Evolutionary conservation across 2,113 vertebrate species (phyloP).

Genomic region (Chaenogobius annularis): DNA sequence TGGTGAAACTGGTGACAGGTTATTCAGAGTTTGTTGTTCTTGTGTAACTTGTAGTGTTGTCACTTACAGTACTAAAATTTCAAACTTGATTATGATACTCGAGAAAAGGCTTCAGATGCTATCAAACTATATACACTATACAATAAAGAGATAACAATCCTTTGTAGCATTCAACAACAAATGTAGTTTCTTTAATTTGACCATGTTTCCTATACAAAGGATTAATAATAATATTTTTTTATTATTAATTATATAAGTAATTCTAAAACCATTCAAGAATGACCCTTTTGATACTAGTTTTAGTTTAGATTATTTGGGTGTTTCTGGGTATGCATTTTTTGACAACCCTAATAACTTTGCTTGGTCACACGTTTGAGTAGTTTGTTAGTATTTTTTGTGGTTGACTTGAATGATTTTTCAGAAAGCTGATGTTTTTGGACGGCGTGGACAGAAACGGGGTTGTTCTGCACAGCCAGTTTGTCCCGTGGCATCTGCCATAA

Average conservation of each 20-base stretch:
- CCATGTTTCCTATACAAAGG: too few species aligned
- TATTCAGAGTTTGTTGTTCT: too few species aligned
- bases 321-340: not conserved
- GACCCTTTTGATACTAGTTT: not conserved
- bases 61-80: not conserved
- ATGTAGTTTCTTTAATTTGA: too few species aligned
- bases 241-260: too few species aligned
- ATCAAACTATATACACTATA: too few species aligned
- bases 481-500: slow-evolving; percentile 3
- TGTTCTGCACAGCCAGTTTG: not conserved
- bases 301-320: too few species aligned
- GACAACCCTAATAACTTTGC: not conserved
- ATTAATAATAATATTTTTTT: too few species aligned
- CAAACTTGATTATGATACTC: not conserved
- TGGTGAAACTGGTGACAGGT: too few species aligned
- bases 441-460: not conserved
- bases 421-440: not conserved
- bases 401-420: slow-evolving; percentile 14
- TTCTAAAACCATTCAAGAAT: too few species aligned
- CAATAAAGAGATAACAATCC: too few species aligned
- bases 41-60: too few species aligned
- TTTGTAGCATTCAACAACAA: too few species aligned
- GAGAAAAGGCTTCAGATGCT: not conserved
- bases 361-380: not conserved
- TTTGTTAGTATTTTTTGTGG: slow-evolving; percentile 8